Conservation (phyloP, 92 coral and sea anemone species). For the Phymanthus crucifer region DNA sequence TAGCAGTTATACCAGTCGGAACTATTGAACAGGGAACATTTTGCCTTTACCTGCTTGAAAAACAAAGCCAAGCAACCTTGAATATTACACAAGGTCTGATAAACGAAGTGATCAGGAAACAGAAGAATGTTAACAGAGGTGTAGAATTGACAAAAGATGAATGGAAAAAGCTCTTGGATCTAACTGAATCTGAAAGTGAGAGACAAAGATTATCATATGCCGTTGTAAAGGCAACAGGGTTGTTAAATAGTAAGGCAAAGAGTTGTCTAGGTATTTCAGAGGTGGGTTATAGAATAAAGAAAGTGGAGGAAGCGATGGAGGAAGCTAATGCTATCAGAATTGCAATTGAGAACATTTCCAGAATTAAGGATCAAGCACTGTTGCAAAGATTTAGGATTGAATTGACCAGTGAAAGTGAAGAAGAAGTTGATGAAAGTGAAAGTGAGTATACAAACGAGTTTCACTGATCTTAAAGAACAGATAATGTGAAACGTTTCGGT, state of each 20-base stretch:
- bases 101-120: conserved; percentile 6
- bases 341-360: no score
- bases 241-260: not conserved
- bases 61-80: conserved; percentile 20
- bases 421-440: no score
- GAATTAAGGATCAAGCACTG: no score
- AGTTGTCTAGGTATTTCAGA: not conserved
- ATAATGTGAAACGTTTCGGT: no score
- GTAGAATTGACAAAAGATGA: conserved; percentile 25
- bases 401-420: no score
- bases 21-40: conserved; percentile 12
- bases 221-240: conserved; percentile 1
- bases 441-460: no score
- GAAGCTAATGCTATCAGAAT: not conserved
- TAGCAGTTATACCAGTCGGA: conserved; percentile 38
- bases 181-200: conserved; percentile 52
- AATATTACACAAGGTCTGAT: conserved; percentile 12
- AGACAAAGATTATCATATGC: conserved; percentile 29
- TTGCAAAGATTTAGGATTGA: no score
- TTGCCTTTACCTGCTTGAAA: conserved; percentile 32
- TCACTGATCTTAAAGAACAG: no score
- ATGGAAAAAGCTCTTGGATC: conserved; percentile 34
- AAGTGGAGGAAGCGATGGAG: not conserved
- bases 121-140: not conserved
- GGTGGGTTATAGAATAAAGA: not conserved